phyloP scores from a whole-genome alignment of 1,140 invertebrate genomes.

The Drosophila navojoa region DNA sequence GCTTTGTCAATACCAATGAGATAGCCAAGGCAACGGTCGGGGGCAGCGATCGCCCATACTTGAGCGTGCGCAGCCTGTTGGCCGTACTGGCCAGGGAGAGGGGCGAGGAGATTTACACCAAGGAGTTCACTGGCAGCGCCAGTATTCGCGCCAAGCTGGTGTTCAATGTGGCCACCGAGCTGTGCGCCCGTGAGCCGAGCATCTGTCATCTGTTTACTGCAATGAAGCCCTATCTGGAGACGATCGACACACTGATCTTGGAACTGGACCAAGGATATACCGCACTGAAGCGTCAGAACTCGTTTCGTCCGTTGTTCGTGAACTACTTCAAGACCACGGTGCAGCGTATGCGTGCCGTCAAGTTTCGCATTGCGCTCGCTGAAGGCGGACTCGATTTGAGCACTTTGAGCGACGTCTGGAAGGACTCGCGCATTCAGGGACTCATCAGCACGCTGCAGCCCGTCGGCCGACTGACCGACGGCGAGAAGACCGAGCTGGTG shows the following conservation, averaged over 20 bases:
- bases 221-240: constrained; percentile 86
- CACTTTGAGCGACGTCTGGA: constrained; percentile 49
- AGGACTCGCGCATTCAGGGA: constrained; percentile 43
- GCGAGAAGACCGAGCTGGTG: constrained; percentile 87
- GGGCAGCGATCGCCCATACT: constrained; percentile 84
- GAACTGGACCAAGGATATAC: constrained; percentile 87
- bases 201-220: constrained; percentile 83
- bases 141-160: constrained; percentile 53
- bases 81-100: constrained; percentile 87
- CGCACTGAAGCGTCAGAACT: constrained; percentile 86
- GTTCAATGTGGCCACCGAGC: constrained; percentile 49
- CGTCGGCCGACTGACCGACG: constrained; percentile 83
- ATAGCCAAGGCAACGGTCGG: constrained; percentile 87
- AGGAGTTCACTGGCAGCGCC: constrained; percentile 59
- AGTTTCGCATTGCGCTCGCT: constrained; percentile 56
- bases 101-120: constrained; percentile 50
- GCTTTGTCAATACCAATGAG: constrained; percentile 89
- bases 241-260: constrained; percentile 86
- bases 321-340: constrained; percentile 57
- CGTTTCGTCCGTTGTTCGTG: constrained; percentile 84
- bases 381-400: constrained; percentile 44
- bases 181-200: constrained; percentile 39
- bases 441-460: constrained; percentile 30
- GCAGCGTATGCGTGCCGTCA: constrained; percentile 53
- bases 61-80: constrained; percentile 87